Percentiles rank a stretch among this genome's conserved stretches.
Conservation (phyloP, 2,888 invertebrate species). For the Ferrisia virgata region DNA sequence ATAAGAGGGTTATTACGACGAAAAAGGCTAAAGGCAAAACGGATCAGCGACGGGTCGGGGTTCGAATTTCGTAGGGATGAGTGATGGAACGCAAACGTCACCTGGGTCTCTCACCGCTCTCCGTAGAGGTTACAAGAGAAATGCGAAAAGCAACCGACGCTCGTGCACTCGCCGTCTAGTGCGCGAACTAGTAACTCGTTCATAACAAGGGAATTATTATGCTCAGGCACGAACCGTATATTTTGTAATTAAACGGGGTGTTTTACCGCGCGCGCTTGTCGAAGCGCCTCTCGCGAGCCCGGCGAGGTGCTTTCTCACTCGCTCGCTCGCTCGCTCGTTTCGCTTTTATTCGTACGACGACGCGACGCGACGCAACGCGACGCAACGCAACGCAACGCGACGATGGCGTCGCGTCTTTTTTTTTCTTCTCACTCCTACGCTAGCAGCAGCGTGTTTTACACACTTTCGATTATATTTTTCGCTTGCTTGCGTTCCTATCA, state of each 20-base stretch:
- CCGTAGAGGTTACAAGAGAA: conserved; percentile 18
- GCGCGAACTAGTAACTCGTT: conserved; percentile 32
- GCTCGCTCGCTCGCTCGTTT: background rate
- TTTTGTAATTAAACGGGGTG: conserved; percentile 46
- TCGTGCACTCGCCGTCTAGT: conserved; percentile 32
- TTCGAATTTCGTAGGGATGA: conserved; percentile 45
- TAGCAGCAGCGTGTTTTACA: background rate
- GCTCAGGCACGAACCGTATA: conserved; percentile 45
- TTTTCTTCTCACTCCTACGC: background rate
- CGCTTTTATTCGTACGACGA: background rate
- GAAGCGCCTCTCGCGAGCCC: conserved; percentile 30
- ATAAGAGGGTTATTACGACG: conserved; percentile 43
- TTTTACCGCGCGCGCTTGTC: conserved; percentile 43
- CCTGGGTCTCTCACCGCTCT: conserved; percentile 44
- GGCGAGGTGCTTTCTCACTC: conserved; percentile 5
- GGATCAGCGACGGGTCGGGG: conserved; percentile 40
- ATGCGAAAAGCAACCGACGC: conserved; percentile 31
- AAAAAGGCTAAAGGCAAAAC: conserved; percentile 46
- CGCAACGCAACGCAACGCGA: too few relatives aligned
- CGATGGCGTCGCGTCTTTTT: background rate
- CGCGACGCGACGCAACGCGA: too few relatives aligned
- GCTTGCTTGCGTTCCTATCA: background rate
- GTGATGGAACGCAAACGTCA: conserved; percentile 46
- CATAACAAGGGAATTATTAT: conserved; percentile 46
- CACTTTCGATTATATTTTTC: conserved; percentile 38